Base-by-base conservation (phyloP, 2,113 vertebrate genomes). In the Psettodes erumei region DNA sequence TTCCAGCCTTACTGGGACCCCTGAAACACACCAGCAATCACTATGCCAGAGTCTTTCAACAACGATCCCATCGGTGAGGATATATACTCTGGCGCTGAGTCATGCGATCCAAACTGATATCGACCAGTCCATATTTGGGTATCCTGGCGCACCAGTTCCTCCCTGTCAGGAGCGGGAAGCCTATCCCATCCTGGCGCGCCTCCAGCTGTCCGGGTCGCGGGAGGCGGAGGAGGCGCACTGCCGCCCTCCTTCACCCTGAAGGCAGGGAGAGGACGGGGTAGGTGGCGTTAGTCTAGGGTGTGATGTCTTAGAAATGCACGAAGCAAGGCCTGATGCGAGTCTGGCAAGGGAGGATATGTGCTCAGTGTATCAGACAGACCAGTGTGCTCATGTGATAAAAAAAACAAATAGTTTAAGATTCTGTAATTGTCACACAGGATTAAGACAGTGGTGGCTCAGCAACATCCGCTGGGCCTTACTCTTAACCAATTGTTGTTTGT, bases 101-200 rank as follows among this genome's bases (percentile, higher is more conserved):
- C 90, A 89, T 71, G 59, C 38, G 6, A 61, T 75, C 68, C 68
- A 25, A 79, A 65, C 56, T 75, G 79, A 88, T 86, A 83, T 70
- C 18, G 71, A 23, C 19, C 68, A 8, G 70, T 62, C 92, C 93
- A 86, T 94, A 93, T 94, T 91, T 90, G 93, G 93, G 38, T 88
- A 89, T 87, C 86, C 85, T 64, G 85, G 59, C 63, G 51, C 83
- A 84, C 82, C 86, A 54, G 82, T 92, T 92, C 92, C 91, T 90
- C 78, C 81, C 67, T 75, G 64, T 73, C 72, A 82, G 83, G 77
- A 90, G 81, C 89, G 91, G 93, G 92, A 94, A 93, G 88, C 89
- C 92, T 32, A 83, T 93, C 93, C 93, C 91, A 76, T 77, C 45
- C 83, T 90, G 93, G 93, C 86, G 3, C 28, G 18, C 61, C 37